Percentiles rank a stretch among this genome's conserved stretches.
phyloP scores from a whole-genome alignment of 2,888 invertebrate genomes.

The Neocrepidodera transversa region DNA sequence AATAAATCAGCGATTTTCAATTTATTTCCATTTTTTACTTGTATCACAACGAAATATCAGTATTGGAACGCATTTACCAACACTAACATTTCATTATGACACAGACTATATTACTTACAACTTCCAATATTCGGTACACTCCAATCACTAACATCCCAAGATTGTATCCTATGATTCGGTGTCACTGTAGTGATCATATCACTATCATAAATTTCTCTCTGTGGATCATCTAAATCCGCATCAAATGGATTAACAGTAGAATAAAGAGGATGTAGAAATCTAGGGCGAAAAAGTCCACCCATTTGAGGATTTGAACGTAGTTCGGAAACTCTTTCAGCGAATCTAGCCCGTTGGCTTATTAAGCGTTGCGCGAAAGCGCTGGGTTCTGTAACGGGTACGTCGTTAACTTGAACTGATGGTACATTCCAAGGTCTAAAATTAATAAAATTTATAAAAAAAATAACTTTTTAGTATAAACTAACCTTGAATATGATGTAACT shows the following conservation, averaged over 20 bases:
- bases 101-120: slow-evolving; percentile 63
- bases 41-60: no score
- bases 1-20: no score
- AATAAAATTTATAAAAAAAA: neutral
- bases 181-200: slow-evolving; percentile 65
- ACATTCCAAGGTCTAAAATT: slow-evolving; percentile 46
- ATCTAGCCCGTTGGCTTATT: slow-evolving; percentile 47
- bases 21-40: no score
- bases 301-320: slow-evolving; percentile 46
- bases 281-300: slow-evolving; percentile 53
- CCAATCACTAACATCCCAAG: slow-evolving; percentile 80
- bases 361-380: slow-evolving; percentile 38
- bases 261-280: slow-evolving; percentile 62
- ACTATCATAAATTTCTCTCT: slow-evolving; percentile 56
- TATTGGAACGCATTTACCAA: no score
- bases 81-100: no score
- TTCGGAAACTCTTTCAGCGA: slow-evolving; percentile 53
- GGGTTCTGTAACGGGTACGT: slow-evolving; percentile 62
- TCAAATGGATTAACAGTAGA: slow-evolving; percentile 59
- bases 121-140: slow-evolving; percentile 77
- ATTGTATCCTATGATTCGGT: slow-evolving; percentile 81
- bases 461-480: neutral
- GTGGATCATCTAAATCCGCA: slow-evolving; percentile 56
- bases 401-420: slow-evolving; percentile 66
- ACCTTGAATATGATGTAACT: slow-evolving; percentile 3